Base-by-base conservation (phyloP, 92 coral and sea anemone genomes). In the Palythoa grandiflora region DNA sequence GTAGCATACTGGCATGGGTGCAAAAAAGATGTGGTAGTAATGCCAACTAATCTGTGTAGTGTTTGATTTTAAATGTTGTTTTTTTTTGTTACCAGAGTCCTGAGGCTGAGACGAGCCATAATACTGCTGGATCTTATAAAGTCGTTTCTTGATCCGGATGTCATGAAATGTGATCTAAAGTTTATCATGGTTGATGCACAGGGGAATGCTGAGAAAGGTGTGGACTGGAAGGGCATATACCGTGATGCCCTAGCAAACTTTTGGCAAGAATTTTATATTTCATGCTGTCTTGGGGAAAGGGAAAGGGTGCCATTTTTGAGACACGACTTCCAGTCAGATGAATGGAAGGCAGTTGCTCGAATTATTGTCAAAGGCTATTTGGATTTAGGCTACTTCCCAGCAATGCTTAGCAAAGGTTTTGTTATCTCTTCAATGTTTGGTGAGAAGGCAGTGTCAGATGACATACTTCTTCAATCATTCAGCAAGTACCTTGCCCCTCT, bases 271-370 rank as follows among this genome's bases (percentile, higher is more conserved):
- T 92, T 92, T 76, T 89, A 89, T 48, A 54, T 71, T 52, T 61
- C 92, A 51, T 92, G 94, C 86, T 78, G 74, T 47, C 80, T 89
- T 77, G 88, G 94, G 47, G 94, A 92, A 92, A 85, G 92, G 75
- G 88, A 71, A 73, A 75, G 94, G 83, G 93, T 87, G 44, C 91
- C 91, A 7, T 80, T 70, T 53, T 59, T 90, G 78, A 79, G 93
- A 15, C 83, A 87, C 73, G 85, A 83, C 60, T 87, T 57, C 57
- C 84, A 87, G 15, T 81, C 85, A 77, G 78, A 57, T 28, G 85
- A 87, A 71, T 78, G 86, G 86, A 75, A 78, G 39, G 85, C 90
- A 40, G 83, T 87, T 65, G 86, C 86, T 66, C 74, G 75, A 68
- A 77, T 87, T 39, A 75, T 87, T 13, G 80, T 78, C 68, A 78